Conservation (phyloP, 1,140 invertebrate genomes). For the Physella acuta region DNA sequence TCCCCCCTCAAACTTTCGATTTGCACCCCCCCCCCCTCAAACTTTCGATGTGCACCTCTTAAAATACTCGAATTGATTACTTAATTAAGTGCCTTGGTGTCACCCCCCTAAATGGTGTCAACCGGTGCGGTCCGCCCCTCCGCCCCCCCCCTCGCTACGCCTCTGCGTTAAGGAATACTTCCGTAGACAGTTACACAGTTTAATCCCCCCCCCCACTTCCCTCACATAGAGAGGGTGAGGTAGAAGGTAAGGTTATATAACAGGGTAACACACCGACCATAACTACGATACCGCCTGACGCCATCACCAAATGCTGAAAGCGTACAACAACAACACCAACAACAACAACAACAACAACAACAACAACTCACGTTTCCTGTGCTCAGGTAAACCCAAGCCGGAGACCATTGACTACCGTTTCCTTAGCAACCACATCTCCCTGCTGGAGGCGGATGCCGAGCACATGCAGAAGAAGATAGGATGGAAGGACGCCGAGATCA, state of each 20-base stretch:
- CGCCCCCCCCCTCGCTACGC: conserved; percentile 1
- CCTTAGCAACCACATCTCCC: conserved; percentile 20
- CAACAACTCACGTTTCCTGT: too few species aligned
- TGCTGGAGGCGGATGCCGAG: conserved; percentile 17
- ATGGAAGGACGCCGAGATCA: conserved; percentile 21
- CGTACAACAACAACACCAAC: too few species aligned
- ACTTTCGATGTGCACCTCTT: too few species aligned
- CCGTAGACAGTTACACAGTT: neutral
- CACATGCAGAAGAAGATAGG: conserved; percentile 18
- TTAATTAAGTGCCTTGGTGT: too few species aligned
- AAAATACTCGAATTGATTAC: too few species aligned
- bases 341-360: too few species aligned
- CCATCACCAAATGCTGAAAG: too few species aligned
- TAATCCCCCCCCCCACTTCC: neutral
- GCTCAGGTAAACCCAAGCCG: conserved; percentile 7
- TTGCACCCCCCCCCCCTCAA: too few species aligned
- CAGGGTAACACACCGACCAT: neutral
- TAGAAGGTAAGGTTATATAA: neutral
- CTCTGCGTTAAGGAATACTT: too few species aligned
- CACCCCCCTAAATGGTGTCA: neutral
- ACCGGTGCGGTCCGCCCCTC: neutral
- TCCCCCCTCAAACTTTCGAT: too few species aligned
- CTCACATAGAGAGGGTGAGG: too few species aligned
- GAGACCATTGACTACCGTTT: conserved; percentile 19
- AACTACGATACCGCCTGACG: too few species aligned